phyloP scores from a whole-genome alignment of 2,888 invertebrate species.

The Onchidella celtica region DNA sequence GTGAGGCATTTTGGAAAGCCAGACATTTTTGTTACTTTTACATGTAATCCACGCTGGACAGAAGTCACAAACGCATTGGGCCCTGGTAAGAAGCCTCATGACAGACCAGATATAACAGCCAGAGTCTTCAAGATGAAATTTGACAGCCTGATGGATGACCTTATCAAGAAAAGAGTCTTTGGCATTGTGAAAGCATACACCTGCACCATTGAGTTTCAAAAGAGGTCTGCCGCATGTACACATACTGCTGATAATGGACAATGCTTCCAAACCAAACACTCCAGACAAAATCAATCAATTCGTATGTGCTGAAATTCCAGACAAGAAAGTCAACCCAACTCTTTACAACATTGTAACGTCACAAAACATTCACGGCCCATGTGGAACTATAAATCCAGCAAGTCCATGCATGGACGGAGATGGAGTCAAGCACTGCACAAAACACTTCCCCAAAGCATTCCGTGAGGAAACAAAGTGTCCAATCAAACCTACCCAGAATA shows the following conservation, averaged over 20 bases:
- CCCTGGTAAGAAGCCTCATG: not conserved
- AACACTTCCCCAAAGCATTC: not conserved
- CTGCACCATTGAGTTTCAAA: not conserved
- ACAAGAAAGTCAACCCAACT: not conserved
- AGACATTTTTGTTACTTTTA: not conserved
- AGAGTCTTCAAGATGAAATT: conserved; percentile 14
- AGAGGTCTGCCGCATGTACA: conserved; percentile 3
- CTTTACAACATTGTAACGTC: not conserved
- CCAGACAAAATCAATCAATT: not conserved
- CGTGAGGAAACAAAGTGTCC: not conserved
- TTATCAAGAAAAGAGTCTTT: not conserved
- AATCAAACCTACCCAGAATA: not conserved
- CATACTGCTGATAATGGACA: not conserved
- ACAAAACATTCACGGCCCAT: not conserved
- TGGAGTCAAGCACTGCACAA: not conserved
- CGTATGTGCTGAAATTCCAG: conserved; percentile 13
- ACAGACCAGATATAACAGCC: not conserved
- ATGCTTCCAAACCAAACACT: not conserved
- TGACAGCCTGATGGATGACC: not conserved
- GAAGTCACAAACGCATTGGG: not conserved
- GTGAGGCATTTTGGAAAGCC: not conserved
- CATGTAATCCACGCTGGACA: not conserved
- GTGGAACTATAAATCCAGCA: not conserved
- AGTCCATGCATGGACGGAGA: not conserved
- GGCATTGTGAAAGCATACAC: not conserved